Evolutionary conservation across 2,113 vertebrate species (phyloP).

Genomic region (Salvelinus sp.): DNA sequence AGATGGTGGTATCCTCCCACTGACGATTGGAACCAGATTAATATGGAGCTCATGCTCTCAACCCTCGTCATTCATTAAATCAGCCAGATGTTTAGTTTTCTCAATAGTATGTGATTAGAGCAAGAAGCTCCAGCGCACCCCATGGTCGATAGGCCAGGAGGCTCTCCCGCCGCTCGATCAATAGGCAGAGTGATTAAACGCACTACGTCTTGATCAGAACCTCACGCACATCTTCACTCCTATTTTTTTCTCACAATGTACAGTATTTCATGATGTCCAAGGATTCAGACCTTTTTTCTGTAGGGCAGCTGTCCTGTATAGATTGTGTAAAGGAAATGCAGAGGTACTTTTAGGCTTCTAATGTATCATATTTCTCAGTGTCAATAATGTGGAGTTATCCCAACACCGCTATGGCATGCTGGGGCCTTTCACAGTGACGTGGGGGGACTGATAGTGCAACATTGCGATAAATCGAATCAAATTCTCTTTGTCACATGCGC

Average conservation of each 20-base stretch:
- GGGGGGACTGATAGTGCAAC: neutral
- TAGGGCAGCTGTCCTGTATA: too few species aligned
- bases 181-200: slow-evolving; percentile 19
- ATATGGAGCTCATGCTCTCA: neutral
- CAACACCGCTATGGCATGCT: neutral
- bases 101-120: slow-evolving; percentile 22
- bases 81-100: slow-evolving; percentile 14
- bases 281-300: too few species aligned
- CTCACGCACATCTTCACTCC: too few species aligned
- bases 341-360: neutral
- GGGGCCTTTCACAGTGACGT: neutral
- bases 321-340: neutral
- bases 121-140: slow-evolving; percentile 1
- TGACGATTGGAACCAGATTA: neutral
- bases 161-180: slow-evolving; percentile 14
- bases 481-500: too few species aligned
- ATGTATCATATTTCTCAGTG: slow-evolving; percentile 1
- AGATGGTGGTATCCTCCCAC: too few species aligned
- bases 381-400: neutral
- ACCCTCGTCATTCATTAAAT: slow-evolving; percentile 11
- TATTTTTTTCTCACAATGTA: too few species aligned
- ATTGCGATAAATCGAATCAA: slow-evolving; percentile 8
- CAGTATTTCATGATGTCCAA: too few species aligned
- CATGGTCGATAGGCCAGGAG: slow-evolving; percentile 11
- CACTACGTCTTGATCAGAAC: too few species aligned